A percentile compares a stretch with the other conserved stretches of the same genome.
Conservation (phyloP, 2,888 invertebrate genomes). For the Ennomos erosarius region DNA sequence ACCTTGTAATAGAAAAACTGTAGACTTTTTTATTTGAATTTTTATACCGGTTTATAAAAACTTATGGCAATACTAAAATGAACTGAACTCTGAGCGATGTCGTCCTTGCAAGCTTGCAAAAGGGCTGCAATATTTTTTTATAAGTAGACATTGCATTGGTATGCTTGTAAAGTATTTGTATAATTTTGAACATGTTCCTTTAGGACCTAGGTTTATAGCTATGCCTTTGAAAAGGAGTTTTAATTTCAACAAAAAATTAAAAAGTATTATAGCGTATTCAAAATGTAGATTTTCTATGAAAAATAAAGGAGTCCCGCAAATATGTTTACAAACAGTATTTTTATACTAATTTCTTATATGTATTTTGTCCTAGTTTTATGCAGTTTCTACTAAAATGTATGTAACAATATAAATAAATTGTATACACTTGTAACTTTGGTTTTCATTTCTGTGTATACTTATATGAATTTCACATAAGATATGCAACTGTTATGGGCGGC, state of each 20-base stretch:
- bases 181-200: too few relatives aligned
- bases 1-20: conserved; percentile 14
- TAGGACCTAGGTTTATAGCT: too few relatives aligned
- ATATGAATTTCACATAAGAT: too few relatives aligned
- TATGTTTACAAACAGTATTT: conserved; percentile 74
- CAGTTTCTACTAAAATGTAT: conserved; percentile 77
- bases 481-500: too few relatives aligned
- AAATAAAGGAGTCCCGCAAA: conserved; percentile 42
- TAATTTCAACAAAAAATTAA: background rate
- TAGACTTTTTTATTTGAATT: conserved; percentile 42
- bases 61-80: too few relatives aligned
- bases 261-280: conserved; percentile 21
- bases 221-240: too few relatives aligned
- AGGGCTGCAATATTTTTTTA: too few relatives aligned
- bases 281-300: conserved; percentile 38
- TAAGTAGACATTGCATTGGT: too few relatives aligned
- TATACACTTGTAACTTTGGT: conserved; percentile 72
- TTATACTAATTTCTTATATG: conserved; percentile 79
- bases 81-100: too few relatives aligned
- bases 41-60: conserved; percentile 10
- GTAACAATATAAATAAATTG: conserved; percentile 76
- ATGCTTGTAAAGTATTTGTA: too few relatives aligned
- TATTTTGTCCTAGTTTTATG: conserved; percentile 70
- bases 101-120: too few relatives aligned
- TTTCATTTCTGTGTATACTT: conserved; percentile 41